Base-by-base conservation (phyloP, 1,140 invertebrate genomes). In the Aethina tumida region DNA sequence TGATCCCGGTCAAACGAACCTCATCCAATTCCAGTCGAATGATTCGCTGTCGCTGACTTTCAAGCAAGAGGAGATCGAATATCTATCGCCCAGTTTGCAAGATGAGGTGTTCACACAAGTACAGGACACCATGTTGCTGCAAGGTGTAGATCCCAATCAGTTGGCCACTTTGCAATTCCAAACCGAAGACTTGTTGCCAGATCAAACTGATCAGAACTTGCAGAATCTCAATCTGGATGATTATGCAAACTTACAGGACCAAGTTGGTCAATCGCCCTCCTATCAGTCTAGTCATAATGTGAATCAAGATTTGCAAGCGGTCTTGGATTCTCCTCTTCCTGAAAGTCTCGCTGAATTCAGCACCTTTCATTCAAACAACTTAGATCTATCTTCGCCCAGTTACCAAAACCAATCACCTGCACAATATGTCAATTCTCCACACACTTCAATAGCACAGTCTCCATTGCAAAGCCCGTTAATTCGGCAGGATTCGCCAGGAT, bases 281-380 rank as follows among this genome's bases (percentile, higher is more conserved):
- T 67, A 69, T 58, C 70, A 57, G 53, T 71, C 62, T 45, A 74
- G 55, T 27, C 77, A 76, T 50, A 74, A 75, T 7, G 76, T 78
- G 2, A 81, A 78, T 57, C 73, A 79, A 25, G 75, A 80, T 35
- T 64, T 84, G 1, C 79, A 82, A 53, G 78, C 79, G 0, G 69
- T 83, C 3, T 63, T 84, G 3, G 80, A 83, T 50, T 82, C 80
- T 2, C 80, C 80, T 0, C 56, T 84, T 8, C 81, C 82, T 0
- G 83, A 84, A 56, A 82, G 79, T 18, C 60, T 87, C 41, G 83
- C 83, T 2, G 84, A 85, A 55, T 86, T 87, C 57, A 79, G 79
- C 50, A 79, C 83, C 15, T 85, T 75, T 55, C 74, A 79, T 62
- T 73, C 74, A 12, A 55, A 44, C 5, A 56, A 58, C 44, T 22